phyloP scores from a whole-genome alignment of 1,140 invertebrate genomes.

The Polypedilum pembai region DNA sequence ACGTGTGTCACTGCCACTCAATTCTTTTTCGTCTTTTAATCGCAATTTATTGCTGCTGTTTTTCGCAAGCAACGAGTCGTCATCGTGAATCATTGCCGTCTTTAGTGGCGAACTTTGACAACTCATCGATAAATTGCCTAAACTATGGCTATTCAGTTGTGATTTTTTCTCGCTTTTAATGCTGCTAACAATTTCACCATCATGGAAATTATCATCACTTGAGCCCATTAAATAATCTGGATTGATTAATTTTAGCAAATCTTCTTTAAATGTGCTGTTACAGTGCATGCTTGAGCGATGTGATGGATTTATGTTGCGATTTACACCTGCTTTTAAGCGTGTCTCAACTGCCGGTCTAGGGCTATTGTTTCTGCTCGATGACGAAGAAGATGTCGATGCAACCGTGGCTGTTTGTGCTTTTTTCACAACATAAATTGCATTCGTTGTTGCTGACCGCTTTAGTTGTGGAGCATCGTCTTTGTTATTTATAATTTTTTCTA shows the following conservation, averaged over 20 bases:
- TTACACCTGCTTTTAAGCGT: slow-evolving; percentile 46
- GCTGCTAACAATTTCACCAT: background rate
- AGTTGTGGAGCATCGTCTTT: slow-evolving; percentile 26
- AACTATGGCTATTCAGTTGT: slow-evolving; percentile 32
- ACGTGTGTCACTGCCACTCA: slow-evolving; percentile 33
- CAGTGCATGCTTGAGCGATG: slow-evolving; percentile 56
- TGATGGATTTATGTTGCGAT: slow-evolving; percentile 38
- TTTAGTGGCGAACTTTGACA: slow-evolving; percentile 23
- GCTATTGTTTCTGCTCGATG: slow-evolving; percentile 53
- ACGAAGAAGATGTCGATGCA: slow-evolving; percentile 47
- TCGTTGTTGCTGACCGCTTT: slow-evolving; percentile 30
- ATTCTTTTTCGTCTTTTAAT: slow-evolving; percentile 50
- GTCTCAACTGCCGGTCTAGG: slow-evolving; percentile 49
- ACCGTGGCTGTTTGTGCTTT: slow-evolving; percentile 38
- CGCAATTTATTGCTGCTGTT: slow-evolving; percentile 39
- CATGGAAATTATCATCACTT: slow-evolving; percentile 39
- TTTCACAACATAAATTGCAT: slow-evolving; percentile 35
- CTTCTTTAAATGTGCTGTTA: slow-evolving; percentile 71
- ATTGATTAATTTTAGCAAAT: slow-evolving; percentile 81
- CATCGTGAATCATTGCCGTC: slow-evolving; percentile 14
- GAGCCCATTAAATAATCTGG: slow-evolving; percentile 61
- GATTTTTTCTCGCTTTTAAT: slow-evolving; percentile 29
- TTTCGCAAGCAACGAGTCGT: slow-evolving; percentile 34
- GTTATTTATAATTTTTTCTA: background rate
- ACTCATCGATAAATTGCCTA: slow-evolving; percentile 31